Conservation (phyloP, 2,888 invertebrate genomes). For the Perithous albicinctus region DNA sequence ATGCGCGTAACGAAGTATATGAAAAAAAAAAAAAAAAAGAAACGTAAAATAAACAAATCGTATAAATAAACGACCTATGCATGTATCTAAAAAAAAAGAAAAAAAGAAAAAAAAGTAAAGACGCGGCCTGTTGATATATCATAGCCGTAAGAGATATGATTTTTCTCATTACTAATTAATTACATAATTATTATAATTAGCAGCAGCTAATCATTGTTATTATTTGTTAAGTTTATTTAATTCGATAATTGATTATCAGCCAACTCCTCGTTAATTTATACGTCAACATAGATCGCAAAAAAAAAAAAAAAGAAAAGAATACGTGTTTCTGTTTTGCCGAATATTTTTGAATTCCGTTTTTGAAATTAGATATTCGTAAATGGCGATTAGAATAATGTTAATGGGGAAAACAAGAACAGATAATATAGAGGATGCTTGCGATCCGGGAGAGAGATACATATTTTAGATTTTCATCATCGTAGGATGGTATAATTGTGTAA, state of each 20-base stretch:
- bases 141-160: slow-evolving; percentile 57
- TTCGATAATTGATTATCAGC: slow-evolving; percentile 7
- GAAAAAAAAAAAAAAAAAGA: slow-evolving; percentile 35
- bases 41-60: slow-evolving; percentile 40
- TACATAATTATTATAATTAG: slow-evolving; percentile 37
- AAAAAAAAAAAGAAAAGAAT: slow-evolving; percentile 37
- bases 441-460: slow-evolving; percentile 37
- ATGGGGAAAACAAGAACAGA: neutral
- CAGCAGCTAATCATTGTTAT: slow-evolving; percentile 44
- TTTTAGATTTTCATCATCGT: slow-evolving; percentile 61
- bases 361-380: slow-evolving; percentile 19
- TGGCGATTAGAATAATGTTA: slow-evolving; percentile 1
- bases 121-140: slow-evolving; percentile 72
- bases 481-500: slow-evolving; percentile 55
- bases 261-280: neutral
- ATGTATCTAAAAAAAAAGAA: slow-evolving; percentile 58
- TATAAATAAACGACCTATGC: slow-evolving; percentile 52
- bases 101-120: slow-evolving; percentile 49
- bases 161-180: slow-evolving; percentile 31
- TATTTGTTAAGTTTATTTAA: slow-evolving; percentile 53
- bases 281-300: neutral
- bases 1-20: slow-evolving; percentile 63
- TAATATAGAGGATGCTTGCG: neutral
- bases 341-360: slow-evolving; percentile 43
- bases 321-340: slow-evolving; percentile 11